A percentile compares a stretch with the other conserved stretches of the same genome.
These are phyloP conservation scores for Hippocampus zosterae DNA, from an alignment of 2,113 vertebrate species.

Conservation along the genomic window DNA sequence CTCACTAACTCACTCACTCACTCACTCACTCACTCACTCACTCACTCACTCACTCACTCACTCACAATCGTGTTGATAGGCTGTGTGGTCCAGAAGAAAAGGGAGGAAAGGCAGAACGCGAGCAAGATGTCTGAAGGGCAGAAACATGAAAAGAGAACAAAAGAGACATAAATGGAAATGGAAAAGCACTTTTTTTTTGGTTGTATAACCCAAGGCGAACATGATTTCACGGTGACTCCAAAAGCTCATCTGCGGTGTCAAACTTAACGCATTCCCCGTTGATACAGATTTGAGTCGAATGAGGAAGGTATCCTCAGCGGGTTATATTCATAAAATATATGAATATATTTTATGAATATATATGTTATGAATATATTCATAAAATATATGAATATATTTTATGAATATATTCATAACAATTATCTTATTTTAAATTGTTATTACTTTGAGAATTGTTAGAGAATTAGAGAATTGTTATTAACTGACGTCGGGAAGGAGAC, in stretches of 20 bases:
- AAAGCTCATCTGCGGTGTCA: constrained; percentile 24
- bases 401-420: no score
- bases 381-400: no score
- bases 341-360: no score
- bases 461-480: no score
- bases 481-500: constrained; percentile 8
- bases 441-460: no score
- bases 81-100: constrained; percentile 40
- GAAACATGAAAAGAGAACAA: constrained; percentile 57
- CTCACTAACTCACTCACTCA: constrained; percentile 18
- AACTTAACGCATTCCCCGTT: constrained; percentile 10
- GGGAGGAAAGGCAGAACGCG: constrained; percentile 27
- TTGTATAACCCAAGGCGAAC: constrained; percentile 33
- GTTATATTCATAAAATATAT: neutral
- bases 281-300: neutral
- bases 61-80: constrained; percentile 11
- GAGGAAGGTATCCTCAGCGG: neutral
- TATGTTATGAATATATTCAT: no score
- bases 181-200: constrained; percentile 19
- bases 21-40: constrained; percentile 11
- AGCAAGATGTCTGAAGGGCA: constrained; percentile 43
- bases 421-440: no score
- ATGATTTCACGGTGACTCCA: constrained; percentile 42
- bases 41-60: constrained; percentile 12
- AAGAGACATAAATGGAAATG: constrained; percentile 55